Conservation (phyloP, 2,888 invertebrate species). For the Nomada hirtipes region DNA sequence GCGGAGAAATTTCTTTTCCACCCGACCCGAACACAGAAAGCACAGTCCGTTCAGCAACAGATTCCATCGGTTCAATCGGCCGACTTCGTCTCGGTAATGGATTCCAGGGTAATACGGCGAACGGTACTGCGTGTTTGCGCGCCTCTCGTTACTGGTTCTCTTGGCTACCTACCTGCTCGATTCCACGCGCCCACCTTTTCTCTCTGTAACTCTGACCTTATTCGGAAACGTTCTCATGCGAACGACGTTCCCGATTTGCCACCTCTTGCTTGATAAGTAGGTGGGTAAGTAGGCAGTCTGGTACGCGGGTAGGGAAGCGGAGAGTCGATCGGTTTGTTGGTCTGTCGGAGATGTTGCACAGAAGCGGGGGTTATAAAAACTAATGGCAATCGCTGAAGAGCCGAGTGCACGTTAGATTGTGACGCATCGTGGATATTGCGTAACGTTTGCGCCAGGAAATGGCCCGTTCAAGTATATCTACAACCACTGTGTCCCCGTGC, state of each 20-base stretch:
- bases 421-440: slow-evolving; percentile 54
- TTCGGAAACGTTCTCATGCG: slow-evolving; percentile 82
- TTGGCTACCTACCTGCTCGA: slow-evolving; percentile 62
- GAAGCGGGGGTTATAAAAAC: slow-evolving; percentile 7
- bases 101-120: slow-evolving; percentile 51
- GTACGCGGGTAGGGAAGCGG: slow-evolving; percentile 31
- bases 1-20: neutral
- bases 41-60: no score
- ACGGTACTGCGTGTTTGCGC: slow-evolving; percentile 63
- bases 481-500: slow-evolving; percentile 13
- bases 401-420: slow-evolving; percentile 41
- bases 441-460: slow-evolving; percentile 55
- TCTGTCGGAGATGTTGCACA: slow-evolving; percentile 21
- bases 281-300: slow-evolving; percentile 56
- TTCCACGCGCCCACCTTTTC: slow-evolving; percentile 75
- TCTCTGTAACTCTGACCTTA: slow-evolving; percentile 81
- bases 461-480: slow-evolving; percentile 45
- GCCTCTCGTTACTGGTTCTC: slow-evolving; percentile 68
- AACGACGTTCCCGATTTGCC: slow-evolving; percentile 75
- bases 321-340: slow-evolving; percentile 1
- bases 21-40: neutral
- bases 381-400: slow-evolving; percentile 46
- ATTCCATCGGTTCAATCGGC: neutral
- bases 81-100: slow-evolving; percentile 32
- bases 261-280: slow-evolving; percentile 57